These are phyloP conservation scores for Balaenoptera acutorostrata DNA, from an alignment of 2,113 vertebrate genomes.

Conservation along the genomic window DNA sequence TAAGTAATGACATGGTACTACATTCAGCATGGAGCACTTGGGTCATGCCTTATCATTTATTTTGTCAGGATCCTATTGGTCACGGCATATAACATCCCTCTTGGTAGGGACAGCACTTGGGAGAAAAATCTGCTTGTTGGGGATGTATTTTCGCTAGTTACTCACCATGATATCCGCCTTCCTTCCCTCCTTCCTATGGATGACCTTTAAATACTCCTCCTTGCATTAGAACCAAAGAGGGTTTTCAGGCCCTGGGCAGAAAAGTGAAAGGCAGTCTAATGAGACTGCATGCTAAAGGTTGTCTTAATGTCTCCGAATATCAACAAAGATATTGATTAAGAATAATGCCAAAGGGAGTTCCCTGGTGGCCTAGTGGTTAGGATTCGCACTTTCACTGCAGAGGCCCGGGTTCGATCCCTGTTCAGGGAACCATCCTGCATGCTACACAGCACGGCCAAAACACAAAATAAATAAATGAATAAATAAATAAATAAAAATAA, in stretches of 20 bases:
- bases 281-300: neutral
- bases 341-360: too few species aligned
- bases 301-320: neutral
- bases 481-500: too few species aligned
- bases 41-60: neutral
- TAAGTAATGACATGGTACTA: neutral
- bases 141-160: neutral
- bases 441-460: too few species aligned
- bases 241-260: neutral
- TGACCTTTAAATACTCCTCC: neutral
- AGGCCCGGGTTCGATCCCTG: too few species aligned
- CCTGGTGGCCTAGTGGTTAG: too few species aligned
- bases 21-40: neutral
- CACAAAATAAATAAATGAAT: too few species aligned
- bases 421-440: too few species aligned
- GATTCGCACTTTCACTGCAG: too few species aligned
- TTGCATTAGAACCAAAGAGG: neutral
- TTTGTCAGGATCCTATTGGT: neutral
- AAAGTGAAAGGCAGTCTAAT: neutral
- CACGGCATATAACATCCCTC: neutral
- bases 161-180: neutral
- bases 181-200: neutral
- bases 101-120: neutral
- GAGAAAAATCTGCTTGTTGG: neutral
- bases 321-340: neutral